Evolutionary conservation across 2,888 invertebrate genomes (phyloP).

Genomic region (Cantharis rustica): DNA sequence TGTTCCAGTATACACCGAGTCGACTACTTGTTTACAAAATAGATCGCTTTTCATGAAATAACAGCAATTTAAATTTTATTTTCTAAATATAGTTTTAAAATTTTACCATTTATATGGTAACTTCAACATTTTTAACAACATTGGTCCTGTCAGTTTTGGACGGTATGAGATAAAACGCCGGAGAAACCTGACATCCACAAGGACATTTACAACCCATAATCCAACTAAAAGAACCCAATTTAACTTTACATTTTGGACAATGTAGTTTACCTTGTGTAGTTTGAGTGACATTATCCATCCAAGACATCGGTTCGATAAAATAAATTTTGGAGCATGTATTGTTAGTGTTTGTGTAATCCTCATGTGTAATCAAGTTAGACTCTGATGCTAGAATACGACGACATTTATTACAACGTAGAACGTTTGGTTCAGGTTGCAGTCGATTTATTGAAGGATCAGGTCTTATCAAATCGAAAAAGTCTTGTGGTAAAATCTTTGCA

Average conservation of each 20-base stretch:
- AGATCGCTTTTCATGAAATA: neutral
- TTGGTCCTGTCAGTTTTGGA: constrained; percentile 90
- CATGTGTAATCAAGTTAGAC: constrained; percentile 77
- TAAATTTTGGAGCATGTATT: constrained; percentile 70
- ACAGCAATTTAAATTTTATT: neutral
- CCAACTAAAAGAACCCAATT: constrained; percentile 92
- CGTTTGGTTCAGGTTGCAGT: constrained; percentile 77
- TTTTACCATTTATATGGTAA: constrained; percentile 37
- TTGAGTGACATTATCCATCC: constrained; percentile 80
- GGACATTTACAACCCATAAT: constrained; percentile 88
- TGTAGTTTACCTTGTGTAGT: constrained; percentile 80
- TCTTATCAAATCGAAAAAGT: constrained; percentile 76
- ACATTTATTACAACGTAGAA: constrained; percentile 84
- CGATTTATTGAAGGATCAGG: constrained; percentile 77
- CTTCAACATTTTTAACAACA: constrained; percentile 84
- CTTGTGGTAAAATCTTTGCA: constrained; percentile 82
- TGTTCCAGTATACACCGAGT: neutral
- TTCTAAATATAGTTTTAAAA: neutral
- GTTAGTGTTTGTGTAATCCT: constrained; percentile 53
- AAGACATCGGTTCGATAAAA: constrained; percentile 87
- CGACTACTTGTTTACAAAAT: neutral
- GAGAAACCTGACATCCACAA: constrained; percentile 87
- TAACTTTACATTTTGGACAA: constrained; percentile 83
- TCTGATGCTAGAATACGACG: constrained; percentile 80
- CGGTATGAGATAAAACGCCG: constrained; percentile 89